Evolutionary conservation across 1,140 invertebrate genomes (phyloP).

Genomic region (Hylyphantes graminicola): DNA sequence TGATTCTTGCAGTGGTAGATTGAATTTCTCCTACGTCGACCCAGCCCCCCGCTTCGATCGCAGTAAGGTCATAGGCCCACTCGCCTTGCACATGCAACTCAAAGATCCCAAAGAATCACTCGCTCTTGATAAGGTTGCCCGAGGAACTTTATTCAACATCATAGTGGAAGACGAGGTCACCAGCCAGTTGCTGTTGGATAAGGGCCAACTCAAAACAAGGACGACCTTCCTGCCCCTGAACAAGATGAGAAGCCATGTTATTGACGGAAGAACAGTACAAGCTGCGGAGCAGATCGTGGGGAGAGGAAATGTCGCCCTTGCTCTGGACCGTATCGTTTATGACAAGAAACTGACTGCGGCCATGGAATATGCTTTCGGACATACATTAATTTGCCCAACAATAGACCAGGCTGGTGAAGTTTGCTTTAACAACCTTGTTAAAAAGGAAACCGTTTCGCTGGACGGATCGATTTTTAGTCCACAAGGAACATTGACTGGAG

Average conservation of each 20-base stretch:
- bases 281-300: slow-evolving; percentile 82
- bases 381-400: slow-evolving; percentile 84
- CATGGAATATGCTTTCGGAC: slow-evolving; percentile 91
- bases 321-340: slow-evolving; percentile 85
- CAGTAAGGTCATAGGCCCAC: slow-evolving; percentile 81
- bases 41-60: slow-evolving; percentile 83
- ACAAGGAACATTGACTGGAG: slow-evolving; percentile 85
- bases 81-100: slow-evolving; percentile 81
- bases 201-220: slow-evolving; percentile 81
- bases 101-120: slow-evolving; percentile 79
- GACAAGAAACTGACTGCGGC: slow-evolving; percentile 77
- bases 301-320: slow-evolving; percentile 82
- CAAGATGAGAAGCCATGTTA: slow-evolving; percentile 78
- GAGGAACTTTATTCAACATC: slow-evolving; percentile 90
- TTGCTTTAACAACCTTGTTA: slow-evolving; percentile 80
- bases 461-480: slow-evolving; percentile 95
- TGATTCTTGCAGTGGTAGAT: slow-evolving; percentile 52
- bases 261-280: slow-evolving; percentile 74
- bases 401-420: slow-evolving; percentile 82
- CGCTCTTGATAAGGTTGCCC: slow-evolving; percentile 87
- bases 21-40: slow-evolving; percentile 80
- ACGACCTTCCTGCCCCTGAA: slow-evolving; percentile 92
- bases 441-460: slow-evolving; percentile 85
- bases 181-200: slow-evolving; percentile 84
- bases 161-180: slow-evolving; percentile 89